A percentile compares a stretch with the other conserved stretches of the same genome.
phyloP scores from a whole-genome alignment of 2,113 vertebrate genomes.

The Microtus ochrogaster region DNA sequence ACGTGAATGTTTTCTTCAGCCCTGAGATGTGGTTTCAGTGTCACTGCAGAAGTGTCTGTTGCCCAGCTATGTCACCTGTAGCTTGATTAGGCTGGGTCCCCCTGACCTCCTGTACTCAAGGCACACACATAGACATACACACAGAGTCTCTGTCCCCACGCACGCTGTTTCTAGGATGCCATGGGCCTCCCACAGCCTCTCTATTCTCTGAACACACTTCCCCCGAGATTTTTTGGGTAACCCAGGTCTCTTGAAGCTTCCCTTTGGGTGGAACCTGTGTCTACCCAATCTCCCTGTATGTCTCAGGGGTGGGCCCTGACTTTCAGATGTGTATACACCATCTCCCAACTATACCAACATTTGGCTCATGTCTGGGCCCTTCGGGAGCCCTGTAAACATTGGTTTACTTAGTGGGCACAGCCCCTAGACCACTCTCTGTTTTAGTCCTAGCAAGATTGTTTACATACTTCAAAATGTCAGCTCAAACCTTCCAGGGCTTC shows the following conservation, averaged over 20 bases:
- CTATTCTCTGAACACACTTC: neutral
- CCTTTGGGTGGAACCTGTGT: neutral
- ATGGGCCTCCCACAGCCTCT: neutral
- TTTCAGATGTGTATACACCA: no score
- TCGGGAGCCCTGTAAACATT: neutral
- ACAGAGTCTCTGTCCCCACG: neutral
- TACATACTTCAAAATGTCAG: neutral
- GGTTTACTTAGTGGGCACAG: neutral
- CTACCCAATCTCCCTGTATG: neutral
- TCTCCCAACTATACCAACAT: neutral
- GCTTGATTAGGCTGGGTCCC: neutral
- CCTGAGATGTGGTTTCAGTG: neutral
- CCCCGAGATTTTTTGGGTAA: neutral
- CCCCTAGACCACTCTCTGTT: neutral
- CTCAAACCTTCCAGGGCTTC: neutral
- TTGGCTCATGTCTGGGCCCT: neutral
- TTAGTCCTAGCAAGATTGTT: neutral
- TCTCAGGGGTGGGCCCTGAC: neutral
- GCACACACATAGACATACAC: neutral
- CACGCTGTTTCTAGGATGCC: neutral
- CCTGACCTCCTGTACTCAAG: neutral
- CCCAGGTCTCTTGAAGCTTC: neutral
- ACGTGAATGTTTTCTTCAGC: conserved; percentile 36
- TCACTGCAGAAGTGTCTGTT: no score
- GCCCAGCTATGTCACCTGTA: neutral